Conservation (phyloP, 2,113 vertebrate genomes). For the Carettochelys insculpta region DNA sequence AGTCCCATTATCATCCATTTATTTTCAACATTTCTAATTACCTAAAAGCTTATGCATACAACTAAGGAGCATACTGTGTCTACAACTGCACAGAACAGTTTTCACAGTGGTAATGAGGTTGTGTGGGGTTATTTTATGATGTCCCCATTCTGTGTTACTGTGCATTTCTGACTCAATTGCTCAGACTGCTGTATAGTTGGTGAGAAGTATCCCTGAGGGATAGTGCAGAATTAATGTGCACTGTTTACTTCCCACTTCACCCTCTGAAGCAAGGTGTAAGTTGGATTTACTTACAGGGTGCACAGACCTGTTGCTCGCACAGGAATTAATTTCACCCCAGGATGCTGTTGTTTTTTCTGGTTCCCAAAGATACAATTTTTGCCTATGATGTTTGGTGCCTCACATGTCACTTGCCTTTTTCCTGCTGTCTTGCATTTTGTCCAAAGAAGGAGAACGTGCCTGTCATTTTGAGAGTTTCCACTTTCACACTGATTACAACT, state of each 20-base stretch:
- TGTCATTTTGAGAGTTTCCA: conserved; percentile 62
- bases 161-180: conserved; percentile 10
- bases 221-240: conserved; percentile 35
- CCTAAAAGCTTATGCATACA: conserved; percentile 18
- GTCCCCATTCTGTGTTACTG: neutral
- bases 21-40: neutral
- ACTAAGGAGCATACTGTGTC: conserved; percentile 15
- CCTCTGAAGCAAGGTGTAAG: neutral
- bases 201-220: neutral
- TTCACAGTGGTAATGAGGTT: fast-evolving
- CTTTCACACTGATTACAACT: conserved; percentile 61
- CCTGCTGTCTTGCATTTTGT: conserved; percentile 29
- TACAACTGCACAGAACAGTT: neutral
- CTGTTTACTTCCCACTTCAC: neutral
- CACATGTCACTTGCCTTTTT: conserved; percentile 18
- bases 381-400: neutral
- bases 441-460: conserved; percentile 14
- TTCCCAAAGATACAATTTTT: conserved; percentile 2
- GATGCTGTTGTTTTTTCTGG: conserved; percentile 8
- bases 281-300: neutral
- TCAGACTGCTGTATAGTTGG: neutral
- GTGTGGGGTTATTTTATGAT: neutral
- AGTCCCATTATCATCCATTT: conserved; percentile 36
- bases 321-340: neutral
- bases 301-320: neutral